Evolutionary conservation across 2,113 vertebrate species (phyloP).

Genomic region (Castor canadensis): DNA sequence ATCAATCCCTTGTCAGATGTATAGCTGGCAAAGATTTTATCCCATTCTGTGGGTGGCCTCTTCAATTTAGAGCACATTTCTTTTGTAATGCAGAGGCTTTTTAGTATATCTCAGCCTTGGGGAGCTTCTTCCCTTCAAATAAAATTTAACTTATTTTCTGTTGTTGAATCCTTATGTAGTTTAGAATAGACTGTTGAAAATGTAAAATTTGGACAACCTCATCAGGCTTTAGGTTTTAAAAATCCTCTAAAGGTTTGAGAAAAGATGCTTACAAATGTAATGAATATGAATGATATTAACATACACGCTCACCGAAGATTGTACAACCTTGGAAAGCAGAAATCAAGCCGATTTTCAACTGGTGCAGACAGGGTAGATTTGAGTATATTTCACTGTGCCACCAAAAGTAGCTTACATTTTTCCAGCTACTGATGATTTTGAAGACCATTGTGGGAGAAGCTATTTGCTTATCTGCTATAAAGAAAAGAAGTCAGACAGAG

Average conservation of each 20-base stretch:
- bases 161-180: background rate
- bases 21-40: no score
- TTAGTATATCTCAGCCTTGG: background rate
- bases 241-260: background rate
- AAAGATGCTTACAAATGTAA: background rate
- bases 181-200: background rate
- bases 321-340: background rate
- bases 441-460: background rate
- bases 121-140: background rate
- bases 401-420: background rate
- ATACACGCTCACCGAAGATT: background rate
- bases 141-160: background rate
- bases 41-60: no score
- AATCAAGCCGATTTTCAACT: background rate
- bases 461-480: background rate
- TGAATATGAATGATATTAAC: background rate
- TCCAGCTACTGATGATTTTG: background rate
- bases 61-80: no score
- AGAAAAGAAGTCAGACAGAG: background rate
- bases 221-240: background rate
- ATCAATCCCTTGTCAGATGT: no score
- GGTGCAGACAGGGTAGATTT: background rate
- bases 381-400: background rate
- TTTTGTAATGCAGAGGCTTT: no score
- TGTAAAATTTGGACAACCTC: background rate